Base-by-base conservation (phyloP, 2,797 vertebrate genomes). In the Sebastes cheni region DNA sequence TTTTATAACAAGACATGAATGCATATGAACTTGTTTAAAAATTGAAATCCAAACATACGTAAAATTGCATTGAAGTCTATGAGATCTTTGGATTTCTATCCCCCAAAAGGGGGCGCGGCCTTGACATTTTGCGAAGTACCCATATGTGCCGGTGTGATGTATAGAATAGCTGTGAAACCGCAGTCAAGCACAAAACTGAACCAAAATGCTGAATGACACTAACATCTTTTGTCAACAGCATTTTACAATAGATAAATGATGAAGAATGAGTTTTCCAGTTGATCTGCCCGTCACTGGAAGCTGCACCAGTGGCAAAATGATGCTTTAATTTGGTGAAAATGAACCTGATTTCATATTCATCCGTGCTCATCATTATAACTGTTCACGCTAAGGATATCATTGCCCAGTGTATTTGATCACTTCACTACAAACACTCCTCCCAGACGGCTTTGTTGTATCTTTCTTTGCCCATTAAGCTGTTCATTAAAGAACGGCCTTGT, bases 401-500 rank as follows among this genome's bases (percentile, higher is more conserved):
- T 82, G 87, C 80, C 2, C 60, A 82, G 61, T 62, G 81, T 88
- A 86, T 94, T 90, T 94, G 90, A 93, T 92, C 92, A 90, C 89
- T 87, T 86, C 75, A 89, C 91, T 91, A 88, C 92, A 93, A 93
- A 93, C 90, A 89, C 60, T 88, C 77, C 81, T 92, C 79, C 85
- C 89, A 91, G 92, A 87, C 72, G 58, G 82, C 92, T 94, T 93
- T 93, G 88, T 93, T 92, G 90, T 91, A 86, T 88, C 85, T 91
- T 91, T 84, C 87, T 92, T 88, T 90, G 88, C 89, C 88, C 87
- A 93, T 94, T 93, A 94, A 89, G 87, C 85, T 79, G 80, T 90
- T 94, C 88, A 91, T 93, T 94, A 93, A 89, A 90, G 80, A 88
- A 79, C 55, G 73, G 90, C 89, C 89, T 93, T 91, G 92, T 89